Evolutionary conservation across 1,140 invertebrate species (phyloP), one percentile per base, ranked within the genome.

Genomic region (Pomacea maculata): DNA sequence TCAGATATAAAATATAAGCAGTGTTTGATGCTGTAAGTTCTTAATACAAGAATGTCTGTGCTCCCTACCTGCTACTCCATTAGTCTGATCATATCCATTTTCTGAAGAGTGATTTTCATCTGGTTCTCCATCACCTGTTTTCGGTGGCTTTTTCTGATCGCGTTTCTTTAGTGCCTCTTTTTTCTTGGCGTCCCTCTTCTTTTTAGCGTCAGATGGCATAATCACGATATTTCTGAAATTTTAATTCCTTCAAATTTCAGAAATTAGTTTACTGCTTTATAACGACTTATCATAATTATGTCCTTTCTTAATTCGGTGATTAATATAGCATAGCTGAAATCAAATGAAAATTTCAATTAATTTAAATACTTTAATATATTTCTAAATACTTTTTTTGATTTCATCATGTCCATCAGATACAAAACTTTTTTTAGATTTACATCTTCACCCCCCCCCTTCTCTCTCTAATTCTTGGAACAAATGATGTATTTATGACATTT

Each of bases 161-260:
- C 75, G 94, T 94, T 84, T 86, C 90, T 96, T 97, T 34, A 96
- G 96, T 54, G 96, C 96, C 87, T 98, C 97, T 91, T 99, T 99
- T 92, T 99, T 99, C 92, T 98, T 97, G 87, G 97, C 96, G 90
- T 97, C 97, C 90, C 97, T 95, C 87, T 97, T 96, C 93, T 99
- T 99, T 92, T 99, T 99, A 6, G 97, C 95, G 92, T 99, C 97
- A 85, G 97, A 99, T 86, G 97, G 97, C 97, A 99, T 99, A 17
- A 45, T 54, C 55, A 65, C 11, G 54, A 19, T 34, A 70, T n/a
- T n/a, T 70, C 67, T 25, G 67, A 25, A 25, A 34, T 11, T 15
- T 25, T n/a, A 70, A n/a, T 15, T 15, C 6, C 21, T 11, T 70
- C 29, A 7, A 70, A 70, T 34, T 70, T 70, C 21, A 70, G 10